Conservation (phyloP, 2,113 vertebrate genomes). For the Chaetorhynchus papuensis region DNA sequence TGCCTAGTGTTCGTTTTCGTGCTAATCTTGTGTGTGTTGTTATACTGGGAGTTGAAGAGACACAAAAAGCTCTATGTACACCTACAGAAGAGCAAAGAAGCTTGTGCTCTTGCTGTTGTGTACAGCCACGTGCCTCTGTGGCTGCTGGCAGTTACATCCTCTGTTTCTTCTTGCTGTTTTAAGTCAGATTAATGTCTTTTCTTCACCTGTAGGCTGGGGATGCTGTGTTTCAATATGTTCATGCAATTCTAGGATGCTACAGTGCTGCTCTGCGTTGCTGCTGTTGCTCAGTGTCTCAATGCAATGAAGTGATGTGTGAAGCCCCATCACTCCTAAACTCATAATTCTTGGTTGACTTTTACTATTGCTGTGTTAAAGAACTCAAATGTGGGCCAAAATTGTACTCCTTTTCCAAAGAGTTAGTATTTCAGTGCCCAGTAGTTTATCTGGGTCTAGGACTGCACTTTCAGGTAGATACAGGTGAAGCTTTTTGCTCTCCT, state of each 20-base stretch:
- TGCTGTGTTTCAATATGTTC: neutral
- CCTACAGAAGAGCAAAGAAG: neutral
- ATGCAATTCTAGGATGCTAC: neutral
- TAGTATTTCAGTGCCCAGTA: neutral
- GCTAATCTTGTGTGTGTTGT: neutral
- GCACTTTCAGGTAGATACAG: neutral
- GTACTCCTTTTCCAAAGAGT: neutral
- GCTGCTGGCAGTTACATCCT: neutral
- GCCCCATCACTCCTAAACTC: neutral
- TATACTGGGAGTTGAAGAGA: neutral
- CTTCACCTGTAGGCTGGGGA: neutral
- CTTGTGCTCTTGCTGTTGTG: neutral
- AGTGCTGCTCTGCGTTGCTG: neutral
- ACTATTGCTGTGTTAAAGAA: neutral
- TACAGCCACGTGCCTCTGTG: fast-evolving
- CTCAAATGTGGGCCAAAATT: neutral
- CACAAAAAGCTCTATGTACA: neutral
- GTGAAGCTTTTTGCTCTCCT: neutral
- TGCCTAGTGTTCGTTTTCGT: neutral
- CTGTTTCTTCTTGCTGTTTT: neutral
- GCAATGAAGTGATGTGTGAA: neutral
- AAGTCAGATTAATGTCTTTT: neutral
- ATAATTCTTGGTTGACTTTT: neutral
- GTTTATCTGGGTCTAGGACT: neutral
- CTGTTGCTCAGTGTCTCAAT: neutral